Evolutionary conservation across 1,140 invertebrate genomes (phyloP).

Genomic region (Drosophila funebris): DNA sequence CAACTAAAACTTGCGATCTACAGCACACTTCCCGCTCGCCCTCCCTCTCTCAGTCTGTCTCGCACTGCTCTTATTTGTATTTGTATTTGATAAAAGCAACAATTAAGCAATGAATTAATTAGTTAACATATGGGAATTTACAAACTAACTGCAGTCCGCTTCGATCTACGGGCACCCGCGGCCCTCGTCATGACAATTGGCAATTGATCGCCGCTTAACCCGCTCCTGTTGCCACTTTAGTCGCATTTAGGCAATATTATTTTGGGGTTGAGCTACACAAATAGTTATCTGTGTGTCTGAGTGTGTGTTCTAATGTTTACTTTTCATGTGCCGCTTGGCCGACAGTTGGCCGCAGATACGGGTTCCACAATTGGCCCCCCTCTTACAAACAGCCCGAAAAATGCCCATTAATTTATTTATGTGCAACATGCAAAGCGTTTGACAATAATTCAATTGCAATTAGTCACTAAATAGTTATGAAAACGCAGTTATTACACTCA

Average conservation of each 20-base stretch:
- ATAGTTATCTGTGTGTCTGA: too few species aligned
- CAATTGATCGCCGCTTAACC: constrained; percentile 55
- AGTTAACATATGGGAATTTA: constrained; percentile 39
- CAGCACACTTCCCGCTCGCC: not conserved
- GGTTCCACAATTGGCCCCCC: constrained; percentile 20
- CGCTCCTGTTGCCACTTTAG: constrained; percentile 55
- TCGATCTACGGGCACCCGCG: constrained; percentile 64
- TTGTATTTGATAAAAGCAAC: constrained; percentile 71
- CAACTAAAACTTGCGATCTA: constrained; percentile 65
- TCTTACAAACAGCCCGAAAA: not conserved
- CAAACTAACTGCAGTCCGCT: not conserved
- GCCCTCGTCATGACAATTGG: constrained; percentile 43
- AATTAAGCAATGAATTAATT: constrained; percentile 81
- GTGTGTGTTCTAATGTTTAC: constrained; percentile 44
- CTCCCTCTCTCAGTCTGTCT: not conserved
- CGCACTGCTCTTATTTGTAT: constrained; percentile 9
- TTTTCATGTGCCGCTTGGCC: constrained; percentile 32
- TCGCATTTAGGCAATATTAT: constrained; percentile 1
- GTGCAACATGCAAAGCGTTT: constrained; percentile 82
- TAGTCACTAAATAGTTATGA: constrained; percentile 66
- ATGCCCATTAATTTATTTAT: constrained; percentile 77
- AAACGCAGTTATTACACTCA: constrained; percentile 44
- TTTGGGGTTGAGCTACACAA: not conserved
- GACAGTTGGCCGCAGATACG: constrained; percentile 64
- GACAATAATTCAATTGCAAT: constrained; percentile 75